Conservation (phyloP, 2,113 vertebrate species). For the Rhinichthys klamathensis region DNA sequence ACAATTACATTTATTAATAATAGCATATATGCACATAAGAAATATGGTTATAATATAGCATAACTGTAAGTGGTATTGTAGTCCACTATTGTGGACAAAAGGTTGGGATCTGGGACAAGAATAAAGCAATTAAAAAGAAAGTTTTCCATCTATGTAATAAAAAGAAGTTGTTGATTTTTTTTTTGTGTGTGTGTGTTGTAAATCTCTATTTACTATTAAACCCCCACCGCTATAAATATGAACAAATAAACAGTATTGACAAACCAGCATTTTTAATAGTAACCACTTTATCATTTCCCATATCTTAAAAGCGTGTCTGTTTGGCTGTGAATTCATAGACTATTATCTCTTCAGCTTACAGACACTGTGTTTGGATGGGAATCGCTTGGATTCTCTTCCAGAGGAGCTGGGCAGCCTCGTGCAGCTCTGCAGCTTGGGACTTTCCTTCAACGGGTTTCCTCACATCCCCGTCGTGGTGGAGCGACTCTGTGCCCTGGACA, state of each 20-base stretch:
- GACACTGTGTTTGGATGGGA: slow-evolving; percentile 92
- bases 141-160: not conserved
- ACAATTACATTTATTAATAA: not conserved
- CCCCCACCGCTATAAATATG: not conserved
- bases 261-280: not conserved
- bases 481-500: slow-evolving; percentile 82
- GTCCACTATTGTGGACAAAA: not conserved
- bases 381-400: slow-evolving; percentile 85
- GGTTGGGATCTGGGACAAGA: not conserved
- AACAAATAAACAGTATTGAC: not conserved
- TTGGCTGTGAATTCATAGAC: not conserved
- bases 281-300: not conserved
- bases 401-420: slow-evolving; percentile 85
- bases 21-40: not conserved
- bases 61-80: not conserved
- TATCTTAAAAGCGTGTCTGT: not conserved
- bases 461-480: slow-evolving; percentile 85
- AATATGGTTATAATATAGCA: not conserved
- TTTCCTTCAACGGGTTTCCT: slow-evolving; percentile 92
- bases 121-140: not conserved
- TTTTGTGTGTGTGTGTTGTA: not conserved
- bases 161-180: not conserved
- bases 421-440: slow-evolving; percentile 87
- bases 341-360: slow-evolving; percentile 80
- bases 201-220: no score